A percentile compares a stretch with the other conserved stretches of the same genome.
phyloP scores from a whole-genome alignment of 2,888 invertebrate genomes.

The Drosophila vallismaia region DNA sequence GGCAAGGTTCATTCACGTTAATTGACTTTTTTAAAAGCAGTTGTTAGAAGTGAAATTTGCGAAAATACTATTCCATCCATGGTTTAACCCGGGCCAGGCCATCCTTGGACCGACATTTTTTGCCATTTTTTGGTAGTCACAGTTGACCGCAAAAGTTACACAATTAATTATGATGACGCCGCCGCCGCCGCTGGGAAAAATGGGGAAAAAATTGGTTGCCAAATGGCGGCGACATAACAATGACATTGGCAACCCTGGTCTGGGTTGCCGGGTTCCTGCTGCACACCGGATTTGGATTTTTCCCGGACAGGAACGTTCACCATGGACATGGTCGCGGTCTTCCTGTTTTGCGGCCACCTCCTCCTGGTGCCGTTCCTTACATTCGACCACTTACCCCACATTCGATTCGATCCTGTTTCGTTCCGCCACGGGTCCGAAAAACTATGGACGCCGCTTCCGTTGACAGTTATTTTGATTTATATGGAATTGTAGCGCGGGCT shows the following conservation, averaged over 20 bases:
- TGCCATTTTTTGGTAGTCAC: constrained; percentile 11
- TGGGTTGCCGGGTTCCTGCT: constrained; percentile 17
- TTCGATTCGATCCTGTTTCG: constrained; percentile 15
- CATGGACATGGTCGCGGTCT: constrained; percentile 42
- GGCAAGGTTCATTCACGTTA: constrained; percentile 27
- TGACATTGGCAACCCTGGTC: constrained; percentile 47
- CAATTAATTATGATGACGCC: constrained; percentile 73
- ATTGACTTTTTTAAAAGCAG: constrained; percentile 18
- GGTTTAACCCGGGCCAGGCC: not conserved
- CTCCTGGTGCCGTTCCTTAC: no score
- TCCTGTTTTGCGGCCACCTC: constrained; percentile 51
- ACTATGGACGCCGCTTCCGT: constrained; percentile 79
- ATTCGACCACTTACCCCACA: not conserved
- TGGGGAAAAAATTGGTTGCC: constrained; percentile 53
- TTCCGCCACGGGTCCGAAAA: constrained; percentile 56
- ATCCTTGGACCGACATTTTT: not conserved
- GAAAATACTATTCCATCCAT: not conserved
- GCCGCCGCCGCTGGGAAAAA: constrained; percentile 40
- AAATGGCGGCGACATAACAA: constrained; percentile 50
- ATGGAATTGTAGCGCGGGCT: constrained; percentile 57
- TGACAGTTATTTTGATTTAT: constrained; percentile 80
- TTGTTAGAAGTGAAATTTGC: constrained; percentile 2
- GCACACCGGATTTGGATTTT: constrained; percentile 55
- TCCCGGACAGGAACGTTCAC: constrained; percentile 36
- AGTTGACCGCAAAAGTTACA: constrained; percentile 64